Evolutionary conservation across 1,140 invertebrate species (phyloP).

Genomic region (Zeugodacus cucurbitae): DNA sequence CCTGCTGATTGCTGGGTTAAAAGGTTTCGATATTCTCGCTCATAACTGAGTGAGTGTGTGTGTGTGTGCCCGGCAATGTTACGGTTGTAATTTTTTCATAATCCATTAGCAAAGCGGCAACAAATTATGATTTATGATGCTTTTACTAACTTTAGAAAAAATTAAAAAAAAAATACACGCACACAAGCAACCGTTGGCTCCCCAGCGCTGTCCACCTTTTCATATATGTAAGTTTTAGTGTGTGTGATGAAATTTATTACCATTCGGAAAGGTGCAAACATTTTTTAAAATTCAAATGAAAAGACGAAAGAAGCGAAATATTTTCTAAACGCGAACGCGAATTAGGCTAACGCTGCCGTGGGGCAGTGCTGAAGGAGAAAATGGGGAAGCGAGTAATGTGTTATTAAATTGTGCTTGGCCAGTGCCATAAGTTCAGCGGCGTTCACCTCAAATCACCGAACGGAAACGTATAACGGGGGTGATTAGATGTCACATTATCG

Average conservation of each 20-base stretch:
- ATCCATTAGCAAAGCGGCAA: conserved; percentile 25
- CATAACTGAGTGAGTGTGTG: background rate
- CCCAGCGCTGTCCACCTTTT: background rate
- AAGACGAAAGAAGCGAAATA: background rate
- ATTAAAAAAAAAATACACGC: background rate
- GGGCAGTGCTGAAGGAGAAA: background rate
- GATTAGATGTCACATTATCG: conserved; percentile 26
- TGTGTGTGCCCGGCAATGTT: background rate
- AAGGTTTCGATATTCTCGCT: background rate
- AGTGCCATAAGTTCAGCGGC: background rate
- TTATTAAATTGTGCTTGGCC: background rate
- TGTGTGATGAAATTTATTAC: background rate
- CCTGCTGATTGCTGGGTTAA: background rate
- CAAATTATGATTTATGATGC: conserved; percentile 21
- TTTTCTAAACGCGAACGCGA: background rate
- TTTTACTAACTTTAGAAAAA: background rate
- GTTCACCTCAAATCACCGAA: background rate
- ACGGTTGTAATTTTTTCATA: conserved; percentile 11
- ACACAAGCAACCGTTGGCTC: background rate
- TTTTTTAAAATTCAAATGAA: background rate
- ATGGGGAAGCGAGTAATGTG: background rate
- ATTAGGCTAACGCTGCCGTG: background rate
- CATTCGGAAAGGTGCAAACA: background rate
- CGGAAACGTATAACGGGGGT: background rate
- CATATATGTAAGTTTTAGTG: background rate